phyloP scores from a whole-genome alignment of 1,140 invertebrate species.

The Trissolcus basalis region DNA sequence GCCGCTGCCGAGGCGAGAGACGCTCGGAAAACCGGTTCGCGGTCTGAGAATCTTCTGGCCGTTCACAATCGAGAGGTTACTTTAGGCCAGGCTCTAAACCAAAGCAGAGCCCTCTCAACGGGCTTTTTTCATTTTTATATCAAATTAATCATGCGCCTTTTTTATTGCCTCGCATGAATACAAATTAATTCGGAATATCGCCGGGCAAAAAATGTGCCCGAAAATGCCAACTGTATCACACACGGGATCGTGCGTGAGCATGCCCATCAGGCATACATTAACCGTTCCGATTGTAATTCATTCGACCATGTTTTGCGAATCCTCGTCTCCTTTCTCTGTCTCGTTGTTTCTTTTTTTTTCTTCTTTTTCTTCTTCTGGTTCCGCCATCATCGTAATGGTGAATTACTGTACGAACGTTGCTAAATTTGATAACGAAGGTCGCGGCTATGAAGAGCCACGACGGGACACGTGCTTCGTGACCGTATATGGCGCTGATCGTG shows the following conservation, averaged over 20 bases:
- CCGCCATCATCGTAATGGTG: constrained; percentile 27
- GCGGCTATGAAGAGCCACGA: constrained; percentile 26
- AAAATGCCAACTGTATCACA: constrained; percentile 51
- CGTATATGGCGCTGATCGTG: constrained; percentile 35
- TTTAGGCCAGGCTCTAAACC: constrained; percentile 71
- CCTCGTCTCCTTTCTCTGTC: neutral
- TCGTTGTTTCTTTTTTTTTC: constrained; percentile 1
- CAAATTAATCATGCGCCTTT: constrained; percentile 56
- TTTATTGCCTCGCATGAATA: constrained; percentile 57
- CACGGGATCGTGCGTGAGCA: constrained; percentile 39
- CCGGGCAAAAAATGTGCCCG: constrained; percentile 45
- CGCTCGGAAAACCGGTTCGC: constrained; percentile 41
- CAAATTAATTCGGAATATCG: constrained; percentile 56
- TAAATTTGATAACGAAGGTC: constrained; percentile 39
- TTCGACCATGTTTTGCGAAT: constrained; percentile 36
- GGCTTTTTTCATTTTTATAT: constrained; percentile 61
- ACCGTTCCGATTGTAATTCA: constrained; percentile 54
- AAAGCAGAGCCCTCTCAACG: constrained; percentile 57
- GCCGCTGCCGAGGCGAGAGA: constrained; percentile 54
- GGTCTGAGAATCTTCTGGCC: constrained; percentile 53
- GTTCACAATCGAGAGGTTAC: constrained; percentile 68
- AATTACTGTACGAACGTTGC: constrained; percentile 34
- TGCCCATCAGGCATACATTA: constrained; percentile 49
- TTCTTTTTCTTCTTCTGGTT: neutral
- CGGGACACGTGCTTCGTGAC: constrained; percentile 34